Evolutionary conservation across 2,113 vertebrate species (phyloP).

Genomic region (Phyllopteryx taeniolatus): DNA sequence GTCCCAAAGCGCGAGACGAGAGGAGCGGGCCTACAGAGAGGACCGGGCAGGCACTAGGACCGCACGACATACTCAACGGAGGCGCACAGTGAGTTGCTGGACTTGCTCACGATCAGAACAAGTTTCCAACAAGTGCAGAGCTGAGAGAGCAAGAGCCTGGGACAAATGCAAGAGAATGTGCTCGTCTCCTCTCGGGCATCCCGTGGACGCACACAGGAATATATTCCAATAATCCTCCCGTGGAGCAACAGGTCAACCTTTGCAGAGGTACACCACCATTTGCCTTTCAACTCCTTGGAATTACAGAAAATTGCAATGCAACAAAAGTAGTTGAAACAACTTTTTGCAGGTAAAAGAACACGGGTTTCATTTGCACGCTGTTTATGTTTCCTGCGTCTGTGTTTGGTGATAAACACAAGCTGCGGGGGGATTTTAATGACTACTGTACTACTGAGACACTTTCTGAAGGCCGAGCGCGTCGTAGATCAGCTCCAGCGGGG

Average conservation of each 20-base stretch:
- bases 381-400: neutral
- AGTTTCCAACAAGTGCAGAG: constrained; percentile 72
- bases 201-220: constrained; percentile 54
- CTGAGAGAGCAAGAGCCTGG: constrained; percentile 51
- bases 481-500: constrained; percentile 25
- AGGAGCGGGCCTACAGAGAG: neutral
- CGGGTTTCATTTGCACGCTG: neutral
- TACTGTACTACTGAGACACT: neutral
- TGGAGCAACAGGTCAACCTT: constrained; percentile 34
- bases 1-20: neutral
- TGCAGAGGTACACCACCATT: constrained; percentile 49
- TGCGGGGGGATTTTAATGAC: neutral
- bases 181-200: constrained; percentile 24
- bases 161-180: constrained; percentile 36
- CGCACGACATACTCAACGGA: constrained; percentile 32
- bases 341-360: neutral
- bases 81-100: constrained; percentile 36
- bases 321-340: neutral
- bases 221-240: constrained; percentile 37
- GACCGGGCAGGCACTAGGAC: constrained; percentile 70
- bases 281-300: constrained; percentile 31
- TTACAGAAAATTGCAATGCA: neutral
- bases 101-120: constrained; percentile 66
- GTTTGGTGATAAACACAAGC: neutral
- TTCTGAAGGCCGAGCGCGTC: constrained; percentile 1